Conservation (phyloP, 2,113 vertebrate species). For the Lepus timidus region DNA sequence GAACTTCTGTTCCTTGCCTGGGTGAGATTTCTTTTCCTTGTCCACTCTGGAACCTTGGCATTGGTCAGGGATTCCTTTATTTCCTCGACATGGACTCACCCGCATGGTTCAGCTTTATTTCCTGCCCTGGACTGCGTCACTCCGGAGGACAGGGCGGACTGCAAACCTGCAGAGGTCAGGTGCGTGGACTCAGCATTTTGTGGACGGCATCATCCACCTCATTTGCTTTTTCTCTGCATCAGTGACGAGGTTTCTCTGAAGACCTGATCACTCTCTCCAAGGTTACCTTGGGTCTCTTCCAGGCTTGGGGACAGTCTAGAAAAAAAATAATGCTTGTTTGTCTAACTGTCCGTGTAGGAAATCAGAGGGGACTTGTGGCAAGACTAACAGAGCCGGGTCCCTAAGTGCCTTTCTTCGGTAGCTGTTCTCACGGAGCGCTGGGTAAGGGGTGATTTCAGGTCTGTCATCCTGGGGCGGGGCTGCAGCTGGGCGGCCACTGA, state of each 20-base stretch:
- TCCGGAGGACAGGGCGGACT: not conserved
- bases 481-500: not conserved
- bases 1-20: slow-evolving; percentile 8
- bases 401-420: not conserved
- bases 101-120: not conserved
- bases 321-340: slow-evolving; percentile 11
- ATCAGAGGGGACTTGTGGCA: slow-evolving; percentile 2
- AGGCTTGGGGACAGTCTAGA: not conserved
- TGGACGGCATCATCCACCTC: not conserved
- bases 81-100: slow-evolving; percentile 16
- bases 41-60: not conserved
- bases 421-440: not conserved
- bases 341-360: slow-evolving; percentile 37
- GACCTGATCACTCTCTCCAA: not conserved
- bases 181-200: not conserved
- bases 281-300: slow-evolving; percentile 31
- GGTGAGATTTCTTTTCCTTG: slow-evolving; percentile 51
- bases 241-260: slow-evolving; percentile 27
- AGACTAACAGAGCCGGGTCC: not conserved
- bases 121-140: not conserved
- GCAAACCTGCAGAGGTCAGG: not conserved
- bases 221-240: not conserved
- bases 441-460: not conserved
- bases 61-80: slow-evolving; percentile 2
- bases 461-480: not conserved